These are phyloP conservation scores for Ectemnius cavifrons DNA, from an alignment of 2,888 invertebrate species.

Conservation along the genomic window DNA sequence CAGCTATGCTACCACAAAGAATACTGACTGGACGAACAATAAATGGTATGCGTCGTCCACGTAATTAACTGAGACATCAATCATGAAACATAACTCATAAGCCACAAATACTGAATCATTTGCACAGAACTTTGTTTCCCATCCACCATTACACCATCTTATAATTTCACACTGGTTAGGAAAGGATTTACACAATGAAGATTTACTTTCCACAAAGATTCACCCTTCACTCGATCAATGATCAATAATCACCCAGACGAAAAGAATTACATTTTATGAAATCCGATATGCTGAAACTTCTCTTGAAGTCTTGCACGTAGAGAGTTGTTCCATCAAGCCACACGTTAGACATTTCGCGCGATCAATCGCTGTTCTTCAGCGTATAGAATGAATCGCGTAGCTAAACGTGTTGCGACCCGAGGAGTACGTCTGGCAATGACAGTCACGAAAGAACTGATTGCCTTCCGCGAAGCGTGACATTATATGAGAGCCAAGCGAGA, in stretches of 20 bases:
- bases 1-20: no score
- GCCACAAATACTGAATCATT: background rate
- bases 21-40: no score
- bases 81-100: background rate
- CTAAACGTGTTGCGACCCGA: background rate
- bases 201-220: background rate
- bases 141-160: background rate
- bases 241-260: background rate
- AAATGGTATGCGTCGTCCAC: no score
- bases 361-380: background rate
- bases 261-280: conserved; percentile 44
- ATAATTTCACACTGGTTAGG: background rate
- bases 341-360: conserved; percentile 29
- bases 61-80: no score
- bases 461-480: conserved; percentile 56
- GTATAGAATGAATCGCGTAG: background rate
- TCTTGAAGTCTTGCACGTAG: conserved; percentile 9
- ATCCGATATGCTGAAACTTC: conserved; percentile 10
- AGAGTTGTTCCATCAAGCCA: conserved; percentile 15
- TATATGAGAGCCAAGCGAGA: conserved; percentile 41
- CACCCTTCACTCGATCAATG: background rate
- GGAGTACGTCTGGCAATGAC: conserved; percentile 19
- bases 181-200: background rate
- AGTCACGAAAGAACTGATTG: conserved; percentile 44
- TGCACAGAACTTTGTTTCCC: background rate